Conservation (phyloP, 2,797 vertebrate genomes). For the Danio jaintianensis region DNA sequence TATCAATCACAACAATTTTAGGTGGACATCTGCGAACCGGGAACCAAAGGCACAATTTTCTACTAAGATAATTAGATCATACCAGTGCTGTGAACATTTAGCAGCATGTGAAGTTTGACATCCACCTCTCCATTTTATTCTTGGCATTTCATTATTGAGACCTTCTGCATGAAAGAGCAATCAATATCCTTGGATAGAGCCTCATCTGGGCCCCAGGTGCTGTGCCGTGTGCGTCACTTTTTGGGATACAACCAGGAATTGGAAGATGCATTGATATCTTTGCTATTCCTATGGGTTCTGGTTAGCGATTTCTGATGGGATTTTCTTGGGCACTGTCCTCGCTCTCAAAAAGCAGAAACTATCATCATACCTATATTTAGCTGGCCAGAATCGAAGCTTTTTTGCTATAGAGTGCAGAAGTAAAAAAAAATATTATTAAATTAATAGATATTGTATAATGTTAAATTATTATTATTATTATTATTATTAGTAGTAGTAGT, state of each 20-base stretch:
- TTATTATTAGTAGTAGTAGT: too few species aligned
- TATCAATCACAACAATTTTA: constrained; percentile 21
- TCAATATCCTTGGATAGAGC: constrained; percentile 24
- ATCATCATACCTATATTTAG: neutral
- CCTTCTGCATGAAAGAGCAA: constrained; percentile 17
- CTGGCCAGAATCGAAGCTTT: neutral
- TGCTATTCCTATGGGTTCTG: constrained; percentile 14
- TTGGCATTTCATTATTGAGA: constrained; percentile 36
- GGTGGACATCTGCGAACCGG: neutral
- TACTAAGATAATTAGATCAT: constrained; percentile 7
- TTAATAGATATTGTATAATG: too few species aligned
- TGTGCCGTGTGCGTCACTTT: neutral
- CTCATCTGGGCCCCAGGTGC: constrained; percentile 29
- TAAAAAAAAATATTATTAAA: neutral
- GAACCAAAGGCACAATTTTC: constrained; percentile 2
- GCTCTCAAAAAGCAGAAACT: neutral
- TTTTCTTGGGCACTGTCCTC: neutral
- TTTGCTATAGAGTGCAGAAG: neutral
- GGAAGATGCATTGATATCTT: neutral
- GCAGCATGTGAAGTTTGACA: constrained; percentile 2
- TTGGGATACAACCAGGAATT: neutral
- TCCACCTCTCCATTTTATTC: neutral
- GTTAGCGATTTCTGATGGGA: neutral
- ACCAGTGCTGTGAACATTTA: neutral
- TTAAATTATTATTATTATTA: too few species aligned